Evolutionary conservation across 2,888 invertebrate genomes (phyloP).

Genomic region (Oscheius sp.): DNA sequence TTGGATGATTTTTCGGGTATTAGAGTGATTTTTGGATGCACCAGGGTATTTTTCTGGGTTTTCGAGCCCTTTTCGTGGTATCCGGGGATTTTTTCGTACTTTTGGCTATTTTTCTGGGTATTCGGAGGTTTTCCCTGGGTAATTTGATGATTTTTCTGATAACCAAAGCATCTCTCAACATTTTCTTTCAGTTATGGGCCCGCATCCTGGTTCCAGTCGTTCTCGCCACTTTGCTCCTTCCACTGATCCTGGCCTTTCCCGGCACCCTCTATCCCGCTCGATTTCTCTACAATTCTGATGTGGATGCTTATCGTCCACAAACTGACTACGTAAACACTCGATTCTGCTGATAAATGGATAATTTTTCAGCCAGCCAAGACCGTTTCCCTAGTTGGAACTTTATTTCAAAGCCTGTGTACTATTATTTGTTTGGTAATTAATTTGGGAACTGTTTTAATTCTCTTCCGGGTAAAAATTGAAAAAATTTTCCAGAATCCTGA

Average conservation of each 20-base stretch:
- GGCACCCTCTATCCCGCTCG: neutral
- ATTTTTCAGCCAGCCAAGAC: no score
- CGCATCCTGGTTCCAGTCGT: neutral
- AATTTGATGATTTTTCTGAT: no score
- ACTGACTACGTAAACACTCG: neutral
- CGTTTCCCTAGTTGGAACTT: no score
- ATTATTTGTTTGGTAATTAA: neutral
- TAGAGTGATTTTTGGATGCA: no score
- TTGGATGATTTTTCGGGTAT: no score
- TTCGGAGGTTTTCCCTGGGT: no score
- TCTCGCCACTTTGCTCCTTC: neutral
- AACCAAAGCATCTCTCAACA: no score
- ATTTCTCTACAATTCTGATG: neutral
- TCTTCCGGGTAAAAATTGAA: neutral
- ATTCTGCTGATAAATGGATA: no score
- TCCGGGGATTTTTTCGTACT: no score
- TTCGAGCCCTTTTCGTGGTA: no score
- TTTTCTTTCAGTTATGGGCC: neutral
- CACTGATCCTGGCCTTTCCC: neutral
- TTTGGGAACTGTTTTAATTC: neutral
- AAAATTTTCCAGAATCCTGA: neutral
- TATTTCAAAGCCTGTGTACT: neutral
- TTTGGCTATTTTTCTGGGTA: no score
- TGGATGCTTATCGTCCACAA: neutral
- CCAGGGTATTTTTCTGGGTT: no score